These are phyloP conservation scores for Atta texana DNA, from an alignment of 1,140 invertebrate genomes.

Conservation along the genomic window DNA sequence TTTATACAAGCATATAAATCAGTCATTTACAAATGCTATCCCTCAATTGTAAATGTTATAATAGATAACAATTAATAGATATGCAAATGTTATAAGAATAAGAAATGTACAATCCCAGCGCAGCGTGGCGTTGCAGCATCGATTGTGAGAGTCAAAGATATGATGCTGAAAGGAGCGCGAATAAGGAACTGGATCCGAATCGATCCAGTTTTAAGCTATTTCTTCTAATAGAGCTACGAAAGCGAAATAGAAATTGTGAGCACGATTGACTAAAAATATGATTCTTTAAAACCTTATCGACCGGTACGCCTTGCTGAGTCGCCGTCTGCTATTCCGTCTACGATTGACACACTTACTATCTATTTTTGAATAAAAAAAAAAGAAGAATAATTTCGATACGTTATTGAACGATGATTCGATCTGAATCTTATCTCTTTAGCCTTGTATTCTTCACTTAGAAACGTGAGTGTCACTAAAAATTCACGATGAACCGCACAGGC, in stretches of 20 bases:
- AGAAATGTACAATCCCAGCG: conserved; percentile 68
- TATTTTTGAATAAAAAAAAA: conserved; percentile 4
- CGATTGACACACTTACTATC: not conserved
- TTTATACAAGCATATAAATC: not conserved
- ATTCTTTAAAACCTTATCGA: conserved; percentile 55
- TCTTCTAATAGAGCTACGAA: conserved; percentile 78
- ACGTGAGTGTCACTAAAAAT: not conserved
- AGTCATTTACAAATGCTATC: conserved; percentile 44
- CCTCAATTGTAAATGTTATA: not conserved
- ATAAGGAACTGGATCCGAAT: conserved; percentile 32
- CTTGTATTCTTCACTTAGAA: not conserved
- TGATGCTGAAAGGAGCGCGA: conserved; percentile 43
- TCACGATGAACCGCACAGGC: not conserved
- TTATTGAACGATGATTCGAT: not conserved
- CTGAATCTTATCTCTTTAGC: not conserved
- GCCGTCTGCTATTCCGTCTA: not conserved
- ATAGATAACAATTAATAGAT: conserved; percentile 43
- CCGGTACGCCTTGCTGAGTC: conserved; percentile 57
- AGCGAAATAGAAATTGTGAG: conserved; percentile 65
- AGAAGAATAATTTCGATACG: not conserved
- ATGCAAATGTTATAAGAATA: conserved; percentile 39
- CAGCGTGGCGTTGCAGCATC: conserved; percentile 76
- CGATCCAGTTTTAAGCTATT: conserved; percentile 62
- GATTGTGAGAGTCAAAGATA: conserved; percentile 45
- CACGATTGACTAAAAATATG: conserved; percentile 61